These are phyloP conservation scores for Thunnus albacares DNA, from an alignment of 2,797 vertebrate species.

Conservation along the genomic window DNA sequence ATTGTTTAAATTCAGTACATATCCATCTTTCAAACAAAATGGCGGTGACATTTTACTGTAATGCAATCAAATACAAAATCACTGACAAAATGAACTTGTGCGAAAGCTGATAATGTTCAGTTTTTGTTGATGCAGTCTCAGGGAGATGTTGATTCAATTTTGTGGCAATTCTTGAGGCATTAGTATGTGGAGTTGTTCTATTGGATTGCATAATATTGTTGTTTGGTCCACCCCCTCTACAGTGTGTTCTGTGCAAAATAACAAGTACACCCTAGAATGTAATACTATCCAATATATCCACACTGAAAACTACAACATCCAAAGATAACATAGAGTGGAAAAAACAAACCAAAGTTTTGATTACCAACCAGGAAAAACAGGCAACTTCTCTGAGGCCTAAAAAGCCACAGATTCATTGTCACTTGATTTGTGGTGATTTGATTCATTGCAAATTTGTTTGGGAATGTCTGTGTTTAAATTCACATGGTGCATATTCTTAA, in stretches of 20 bases:
- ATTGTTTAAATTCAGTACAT: neutral
- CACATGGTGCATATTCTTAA: neutral
- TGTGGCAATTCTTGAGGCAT: conserved; percentile 31
- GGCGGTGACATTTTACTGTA: conserved; percentile 4
- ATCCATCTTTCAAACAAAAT: neutral
- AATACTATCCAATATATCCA: conserved; percentile 27
- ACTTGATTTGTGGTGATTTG: neutral
- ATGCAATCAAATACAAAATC: conserved; percentile 3
- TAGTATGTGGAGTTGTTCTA: conserved; percentile 54
- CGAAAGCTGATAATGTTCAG: neutral
- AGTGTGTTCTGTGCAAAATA: conserved; percentile 57
- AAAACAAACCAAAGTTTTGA: neutral
- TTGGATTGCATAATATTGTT: conserved; percentile 74
- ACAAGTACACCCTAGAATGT: conserved; percentile 38
- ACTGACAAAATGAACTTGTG: neutral
- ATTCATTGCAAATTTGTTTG: neutral
- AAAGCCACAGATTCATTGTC: neutral
- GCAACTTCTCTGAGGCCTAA: neutral
- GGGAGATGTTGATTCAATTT: conserved; percentile 17
- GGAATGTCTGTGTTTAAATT: neutral
- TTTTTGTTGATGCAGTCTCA: conserved; percentile 21
- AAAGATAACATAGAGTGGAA: conserved; percentile 13
- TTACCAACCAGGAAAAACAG: neutral
- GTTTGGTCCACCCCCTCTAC: conserved; percentile 72
- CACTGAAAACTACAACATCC: conserved; percentile 25